Base-by-base conservation (phyloP, 2,797 vertebrate genomes). In the Anableps anableps region DNA sequence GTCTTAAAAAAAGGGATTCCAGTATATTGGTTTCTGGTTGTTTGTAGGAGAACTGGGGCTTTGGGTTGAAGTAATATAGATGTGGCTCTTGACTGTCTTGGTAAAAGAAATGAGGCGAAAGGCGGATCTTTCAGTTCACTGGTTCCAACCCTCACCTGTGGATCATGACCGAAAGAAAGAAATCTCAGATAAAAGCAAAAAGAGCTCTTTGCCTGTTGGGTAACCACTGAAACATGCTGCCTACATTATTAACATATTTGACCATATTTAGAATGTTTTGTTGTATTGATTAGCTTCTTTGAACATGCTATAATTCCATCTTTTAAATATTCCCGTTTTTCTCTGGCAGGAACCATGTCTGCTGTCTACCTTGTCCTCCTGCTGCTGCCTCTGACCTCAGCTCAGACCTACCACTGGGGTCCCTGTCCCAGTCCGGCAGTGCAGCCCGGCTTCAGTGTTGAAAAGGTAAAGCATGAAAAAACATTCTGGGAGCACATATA, bases 371-470 rank as follows among this genome's bases (percentile, higher is more conserved):
- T 68, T 43, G 74, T 66, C 36, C 23, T 93, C 0, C 75, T 95
- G 79, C 64, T 93, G 71, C 76, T 94, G 55, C 91, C 94, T 14
- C 73, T 90, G 64, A 87, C 85, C 76, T 88, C 92, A 0, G 90
- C 95, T 3, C 96, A 96, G 91, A 94, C 93, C 1, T 93, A 83
- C 29, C 94, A 85, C 80, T 96, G 94, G 96, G 96, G 96, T 7
- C 85, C 93, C 0, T 96, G 96, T 77, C 95, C 93, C 0, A 64
- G 55, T 1, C 95, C 95, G 0, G 83, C 84, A 41, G 93, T 95
- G 51, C 95, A 96, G 83, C 93, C 94, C 19, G 85, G 85, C 80
- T 98, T 99, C 0, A 83, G 95, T 9, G 64, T 97, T 8, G 48
- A 94, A 13, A 91, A 93, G 97, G 97, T 98, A 86, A 76, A 29